These are phyloP conservation scores for Oopsacas minuta DNA, from an alignment of 37 sponge, comb jelly and placozoan genomes.

Conservation along the genomic window DNA sequence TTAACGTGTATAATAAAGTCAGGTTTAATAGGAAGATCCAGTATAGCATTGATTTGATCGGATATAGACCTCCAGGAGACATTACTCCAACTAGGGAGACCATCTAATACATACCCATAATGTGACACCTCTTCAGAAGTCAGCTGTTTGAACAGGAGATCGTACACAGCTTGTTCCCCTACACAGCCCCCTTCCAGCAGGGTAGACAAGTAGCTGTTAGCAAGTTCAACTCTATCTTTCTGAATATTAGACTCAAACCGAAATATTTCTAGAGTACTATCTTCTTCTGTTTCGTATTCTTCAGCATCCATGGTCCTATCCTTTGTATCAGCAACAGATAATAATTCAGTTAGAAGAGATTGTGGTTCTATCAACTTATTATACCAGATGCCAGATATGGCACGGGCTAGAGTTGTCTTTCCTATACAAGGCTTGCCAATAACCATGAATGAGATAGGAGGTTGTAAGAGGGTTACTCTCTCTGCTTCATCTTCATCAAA, in stretches of 20 bases:
- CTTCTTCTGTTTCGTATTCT: background rate
- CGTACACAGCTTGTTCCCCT: background rate
- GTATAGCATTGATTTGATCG: slow-evolving; percentile 57
- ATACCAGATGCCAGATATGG: background rate
- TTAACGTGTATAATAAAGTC: slow-evolving; percentile 85
- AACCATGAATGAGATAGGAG: slow-evolving; percentile 22
- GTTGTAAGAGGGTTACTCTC: background rate
- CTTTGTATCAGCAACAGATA: background rate
- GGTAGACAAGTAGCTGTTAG: background rate
- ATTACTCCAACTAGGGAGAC: slow-evolving; percentile 41
- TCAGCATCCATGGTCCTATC: background rate
- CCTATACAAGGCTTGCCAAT: slow-evolving; percentile 80
- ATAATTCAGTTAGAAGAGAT: background rate
- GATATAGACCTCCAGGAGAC: slow-evolving; percentile 38
- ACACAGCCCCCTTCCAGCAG: background rate
- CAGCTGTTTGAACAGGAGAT: background rate
- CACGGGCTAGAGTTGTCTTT: slow-evolving; percentile 49
- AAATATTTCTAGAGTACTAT: background rate
- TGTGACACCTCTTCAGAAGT: background rate
- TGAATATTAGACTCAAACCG: background rate
- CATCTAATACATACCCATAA: slow-evolving; percentile 86
- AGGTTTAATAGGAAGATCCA: slow-evolving; percentile 40
- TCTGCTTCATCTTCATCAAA: background rate
- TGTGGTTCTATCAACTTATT: background rate
- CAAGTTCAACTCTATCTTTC: background rate